These are phyloP conservation scores for Maniola jurtina DNA, from an alignment of 1,140 invertebrate species.

Conservation along the genomic window DNA sequence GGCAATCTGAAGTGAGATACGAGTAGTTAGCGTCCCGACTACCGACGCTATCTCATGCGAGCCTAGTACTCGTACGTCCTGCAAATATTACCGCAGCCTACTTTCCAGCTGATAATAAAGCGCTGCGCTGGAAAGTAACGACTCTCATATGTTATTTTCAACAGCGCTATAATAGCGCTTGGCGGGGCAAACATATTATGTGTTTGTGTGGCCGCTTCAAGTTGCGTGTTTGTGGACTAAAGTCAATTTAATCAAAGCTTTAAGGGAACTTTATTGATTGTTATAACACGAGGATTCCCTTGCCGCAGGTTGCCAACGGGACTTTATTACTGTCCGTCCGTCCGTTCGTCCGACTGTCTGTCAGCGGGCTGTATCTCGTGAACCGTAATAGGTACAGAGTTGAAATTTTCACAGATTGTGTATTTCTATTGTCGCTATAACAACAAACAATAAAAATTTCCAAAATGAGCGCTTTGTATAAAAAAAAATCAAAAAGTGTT, in stretches of 20 bases:
- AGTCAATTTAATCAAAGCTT: conserved; percentile 11
- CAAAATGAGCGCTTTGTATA: not conserved
- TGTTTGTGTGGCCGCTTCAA: conserved; percentile 14
- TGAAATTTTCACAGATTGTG: too few species aligned
- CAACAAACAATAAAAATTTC: not conserved
- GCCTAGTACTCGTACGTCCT: conserved; percentile 30
- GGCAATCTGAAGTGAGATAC: conserved; percentile 48
- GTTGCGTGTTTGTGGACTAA: not conserved
- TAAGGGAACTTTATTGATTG: conserved; percentile 17
- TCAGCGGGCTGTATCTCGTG: too few species aligned
- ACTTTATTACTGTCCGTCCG: too few species aligned
- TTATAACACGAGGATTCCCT: not conserved
- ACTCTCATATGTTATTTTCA: conserved; percentile 27
- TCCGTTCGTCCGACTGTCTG: too few species aligned
- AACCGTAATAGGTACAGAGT: too few species aligned
- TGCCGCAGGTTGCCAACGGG: too few species aligned
- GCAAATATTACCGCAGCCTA: conserved; percentile 41
- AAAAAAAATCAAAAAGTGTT: too few species aligned
- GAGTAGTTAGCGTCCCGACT: conserved; percentile 37
- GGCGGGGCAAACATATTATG: conserved; percentile 18
- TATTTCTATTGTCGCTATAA: too few species aligned
- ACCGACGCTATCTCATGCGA: conserved; percentile 42
- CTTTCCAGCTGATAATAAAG: conserved; percentile 25
- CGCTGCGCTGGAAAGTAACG: conserved; percentile 26
- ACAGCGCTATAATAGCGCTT: conserved; percentile 20